These are phyloP conservation scores for Malurus melanocephalus DNA, from an alignment of 2,113 vertebrate genomes.

Conservation along the genomic window DNA sequence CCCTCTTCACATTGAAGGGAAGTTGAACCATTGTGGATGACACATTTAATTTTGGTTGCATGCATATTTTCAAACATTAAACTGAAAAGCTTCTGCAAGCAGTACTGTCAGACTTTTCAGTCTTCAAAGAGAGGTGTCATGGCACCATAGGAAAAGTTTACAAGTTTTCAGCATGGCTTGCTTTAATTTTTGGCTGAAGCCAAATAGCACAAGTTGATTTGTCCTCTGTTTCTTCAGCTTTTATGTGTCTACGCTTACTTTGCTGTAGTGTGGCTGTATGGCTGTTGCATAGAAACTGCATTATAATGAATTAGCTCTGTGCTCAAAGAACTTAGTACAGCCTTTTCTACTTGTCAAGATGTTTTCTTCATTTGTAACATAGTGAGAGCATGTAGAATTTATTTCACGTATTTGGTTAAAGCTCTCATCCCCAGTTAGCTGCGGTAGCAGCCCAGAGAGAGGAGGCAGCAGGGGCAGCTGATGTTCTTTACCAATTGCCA, in stretches of 20 bases:
- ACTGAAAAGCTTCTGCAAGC: conserved; percentile 14
- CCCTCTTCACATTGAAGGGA: conserved; percentile 46
- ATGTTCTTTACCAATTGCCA: neutral
- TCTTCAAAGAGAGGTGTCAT: conserved; percentile 4
- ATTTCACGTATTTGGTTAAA: neutral
- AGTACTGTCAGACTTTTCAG: conserved; percentile 1
- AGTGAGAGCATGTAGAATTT: neutral
- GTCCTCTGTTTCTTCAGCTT: conserved; percentile 29
- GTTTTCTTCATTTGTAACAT: neutral
- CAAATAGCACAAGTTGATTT: conserved; percentile 35
- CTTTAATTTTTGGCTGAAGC: conserved; percentile 37
- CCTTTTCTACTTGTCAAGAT: conserved; percentile 18
- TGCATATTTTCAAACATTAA: conserved; percentile 12
- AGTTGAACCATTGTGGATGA: conserved; percentile 10
- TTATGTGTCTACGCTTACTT: conserved; percentile 46
- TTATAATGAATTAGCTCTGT: conserved; percentile 25
- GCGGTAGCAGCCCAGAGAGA: neutral
- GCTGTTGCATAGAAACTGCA: conserved; percentile 53
- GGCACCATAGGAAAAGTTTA: neutral
- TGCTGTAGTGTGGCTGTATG: conserved; percentile 50
- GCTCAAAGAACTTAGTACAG: neutral
- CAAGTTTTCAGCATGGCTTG: conserved; percentile 6
- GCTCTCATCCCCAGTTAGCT: neutral
- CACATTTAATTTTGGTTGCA: conserved; percentile 23
- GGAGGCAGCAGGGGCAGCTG: neutral